Base-by-base conservation (phyloP, 64 coral and sea anemone genomes). In the Trachythela sp. region DNA sequence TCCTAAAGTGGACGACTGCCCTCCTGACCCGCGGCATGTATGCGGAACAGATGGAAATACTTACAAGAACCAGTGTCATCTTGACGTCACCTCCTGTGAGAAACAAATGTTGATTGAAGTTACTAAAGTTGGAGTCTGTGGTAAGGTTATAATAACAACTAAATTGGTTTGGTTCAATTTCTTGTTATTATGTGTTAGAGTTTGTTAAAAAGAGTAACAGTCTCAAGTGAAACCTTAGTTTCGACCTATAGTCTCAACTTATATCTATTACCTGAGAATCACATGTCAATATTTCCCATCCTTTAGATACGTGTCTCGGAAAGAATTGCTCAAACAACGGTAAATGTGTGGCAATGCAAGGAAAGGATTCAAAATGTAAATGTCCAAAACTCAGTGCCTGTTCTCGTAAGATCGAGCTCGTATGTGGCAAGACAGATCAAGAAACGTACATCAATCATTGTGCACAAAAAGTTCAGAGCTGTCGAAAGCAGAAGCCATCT, bases 281-380 rank as follows among this genome's bases (percentile, higher is more conserved):
- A 68, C 59, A 7, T 68, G 59, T 68, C 15, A 22, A 6, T 68
- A 88, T 43, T 85, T 40, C 4, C 39, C 37, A 88, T 26, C 34
- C 34, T 9, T 85, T 40, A 94, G 93, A 90, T 29, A 9, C 89
- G 10, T 94, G 93, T 70, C 54, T 89, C 24, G 88, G 70, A 42
- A 40, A 48, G 22, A 88, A 45, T 8, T 94, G 93, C 48, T 56
- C 85, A 1, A 60, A 70, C 34, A 83, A 94, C 18, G 56, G 52
- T 2, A 31, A 91, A 24, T 94, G 93, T 80, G 8, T 10, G 3
- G 85, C 37, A 39, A 80, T 39, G 31, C 33, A 35, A 37, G 75
- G 75, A 35, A 80, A 37, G 13, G 26, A 15, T 0, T 35, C 75
- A 18, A 35, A 35, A 80, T 80, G 75, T 30, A 80, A 80, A 39